Conservation (phyloP, 2,797 vertebrate genomes). For the Erithacus rubecula region DNA sequence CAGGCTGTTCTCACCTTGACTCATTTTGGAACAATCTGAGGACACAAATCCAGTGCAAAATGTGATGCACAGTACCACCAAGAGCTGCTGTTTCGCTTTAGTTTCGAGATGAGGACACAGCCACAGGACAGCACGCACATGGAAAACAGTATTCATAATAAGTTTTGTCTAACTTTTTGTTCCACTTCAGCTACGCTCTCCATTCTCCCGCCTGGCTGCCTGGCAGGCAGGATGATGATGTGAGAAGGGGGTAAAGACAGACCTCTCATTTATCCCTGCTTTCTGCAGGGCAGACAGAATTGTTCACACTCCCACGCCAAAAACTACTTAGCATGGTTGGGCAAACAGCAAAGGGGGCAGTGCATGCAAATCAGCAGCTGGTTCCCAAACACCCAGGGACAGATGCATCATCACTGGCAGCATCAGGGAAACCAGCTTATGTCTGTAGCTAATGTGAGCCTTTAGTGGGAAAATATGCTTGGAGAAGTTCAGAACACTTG, state of each 20-base stretch:
- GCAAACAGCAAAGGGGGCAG: conserved; percentile 12
- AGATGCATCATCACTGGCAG: background rate
- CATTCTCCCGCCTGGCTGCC: background rate
- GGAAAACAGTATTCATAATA: background rate
- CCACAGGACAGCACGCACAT: background rate
- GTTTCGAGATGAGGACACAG: background rate
- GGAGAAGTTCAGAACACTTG: background rate
- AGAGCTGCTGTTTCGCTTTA: background rate
- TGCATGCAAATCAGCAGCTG: conserved; percentile 5
- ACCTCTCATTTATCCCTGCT: background rate
- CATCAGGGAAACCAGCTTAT: background rate
- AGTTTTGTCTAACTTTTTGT: background rate
- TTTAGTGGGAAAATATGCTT: background rate
- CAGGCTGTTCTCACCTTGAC: conserved; percentile 25
- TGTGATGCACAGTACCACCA: background rate
- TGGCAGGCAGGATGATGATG: background rate
- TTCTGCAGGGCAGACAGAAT: conserved; percentile 18
- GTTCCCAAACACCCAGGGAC: background rate
- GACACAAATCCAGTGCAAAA: background rate
- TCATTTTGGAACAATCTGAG: conserved; percentile 19
- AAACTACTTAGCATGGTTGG: background rate
- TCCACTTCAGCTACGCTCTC: background rate
- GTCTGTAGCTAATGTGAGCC: background rate
- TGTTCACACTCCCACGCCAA: background rate
- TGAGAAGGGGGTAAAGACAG: background rate